Evolutionary conservation across 2,113 vertebrate genomes (phyloP).

Genomic region (Aptenodytes forsteri): DNA sequence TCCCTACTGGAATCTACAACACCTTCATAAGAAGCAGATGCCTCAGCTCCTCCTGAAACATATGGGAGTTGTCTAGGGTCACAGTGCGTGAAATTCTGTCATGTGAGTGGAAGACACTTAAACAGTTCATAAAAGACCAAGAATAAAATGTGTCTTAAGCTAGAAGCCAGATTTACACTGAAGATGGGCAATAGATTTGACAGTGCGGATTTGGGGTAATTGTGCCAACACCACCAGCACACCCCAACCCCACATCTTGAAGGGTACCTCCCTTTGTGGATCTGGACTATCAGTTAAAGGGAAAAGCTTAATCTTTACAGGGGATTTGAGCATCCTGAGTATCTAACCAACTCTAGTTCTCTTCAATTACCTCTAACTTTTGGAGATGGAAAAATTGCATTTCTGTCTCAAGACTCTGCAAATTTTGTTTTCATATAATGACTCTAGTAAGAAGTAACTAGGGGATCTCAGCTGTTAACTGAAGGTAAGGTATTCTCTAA

Average conservation of each 20-base stretch:
- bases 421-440: background rate
- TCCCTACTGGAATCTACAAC: background rate
- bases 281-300: background rate
- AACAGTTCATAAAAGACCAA: background rate
- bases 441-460: background rate
- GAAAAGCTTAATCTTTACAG: background rate
- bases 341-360: background rate
- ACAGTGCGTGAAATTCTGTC: background rate
- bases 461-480: background rate
- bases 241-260: fast-evolving
- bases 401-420: background rate
- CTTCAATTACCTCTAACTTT: background rate
- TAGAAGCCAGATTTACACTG: background rate
- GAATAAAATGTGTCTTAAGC: background rate
- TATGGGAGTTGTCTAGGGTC: fast-evolving
- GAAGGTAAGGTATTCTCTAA: background rate
- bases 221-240: background rate
- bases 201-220: background rate
- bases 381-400: background rate
- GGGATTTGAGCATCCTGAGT: background rate
- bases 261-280: background rate
- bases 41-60: background rate
- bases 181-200: background rate
- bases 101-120: background rate
- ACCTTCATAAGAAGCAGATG: background rate